Percentiles rank a stretch among this genome's conserved stretches.
Evolutionary conservation across 2,888 invertebrate species (phyloP).

Genomic region (Pherbina coryleti): DNA sequence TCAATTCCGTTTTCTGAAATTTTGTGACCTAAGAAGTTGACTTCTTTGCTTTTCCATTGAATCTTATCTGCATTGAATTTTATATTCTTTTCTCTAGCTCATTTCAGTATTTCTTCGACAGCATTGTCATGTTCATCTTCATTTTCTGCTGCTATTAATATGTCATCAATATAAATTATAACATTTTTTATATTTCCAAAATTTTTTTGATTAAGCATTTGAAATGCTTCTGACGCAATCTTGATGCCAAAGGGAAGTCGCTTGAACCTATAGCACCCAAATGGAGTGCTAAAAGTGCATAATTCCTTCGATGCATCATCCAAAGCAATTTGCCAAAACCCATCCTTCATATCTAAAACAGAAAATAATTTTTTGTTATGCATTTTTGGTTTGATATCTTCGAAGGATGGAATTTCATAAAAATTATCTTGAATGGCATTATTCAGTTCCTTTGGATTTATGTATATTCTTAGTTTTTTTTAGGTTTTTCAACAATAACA

Average conservation of each 20-base stretch:
- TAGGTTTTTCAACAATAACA: constrained; percentile 15
- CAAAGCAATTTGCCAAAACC: constrained; percentile 37
- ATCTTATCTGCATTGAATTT: constrained; percentile 29
- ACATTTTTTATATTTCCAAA: constrained; percentile 35
- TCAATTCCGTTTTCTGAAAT: constrained; percentile 36
- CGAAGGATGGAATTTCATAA: constrained; percentile 45
- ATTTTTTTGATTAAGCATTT: constrained; percentile 35
- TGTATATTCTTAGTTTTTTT: constrained; percentile 42
- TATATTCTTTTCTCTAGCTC: too few species aligned
- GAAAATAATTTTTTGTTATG: constrained; percentile 47
- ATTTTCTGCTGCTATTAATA: not conserved
- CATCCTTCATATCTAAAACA: constrained; percentile 31
- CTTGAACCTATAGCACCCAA: constrained; percentile 38
- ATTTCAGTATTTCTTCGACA: constrained; percentile 1
- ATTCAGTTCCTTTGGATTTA: constrained; percentile 43
- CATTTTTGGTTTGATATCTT: constrained; percentile 41
- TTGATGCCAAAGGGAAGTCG: constrained; percentile 40
- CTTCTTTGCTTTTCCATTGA: constrained; percentile 21
- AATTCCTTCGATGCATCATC: constrained; percentile 30
- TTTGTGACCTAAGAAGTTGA: constrained; percentile 32
- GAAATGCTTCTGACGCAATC: constrained; percentile 44
- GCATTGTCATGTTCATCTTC: constrained; percentile 18
- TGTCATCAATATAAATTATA: constrained; percentile 9
- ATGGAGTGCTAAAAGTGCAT: constrained; percentile 41
- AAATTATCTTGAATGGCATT: constrained; percentile 36